Conservation (phyloP, 2,113 vertebrate species). For the Ailuropoda melanoleuca region DNA sequence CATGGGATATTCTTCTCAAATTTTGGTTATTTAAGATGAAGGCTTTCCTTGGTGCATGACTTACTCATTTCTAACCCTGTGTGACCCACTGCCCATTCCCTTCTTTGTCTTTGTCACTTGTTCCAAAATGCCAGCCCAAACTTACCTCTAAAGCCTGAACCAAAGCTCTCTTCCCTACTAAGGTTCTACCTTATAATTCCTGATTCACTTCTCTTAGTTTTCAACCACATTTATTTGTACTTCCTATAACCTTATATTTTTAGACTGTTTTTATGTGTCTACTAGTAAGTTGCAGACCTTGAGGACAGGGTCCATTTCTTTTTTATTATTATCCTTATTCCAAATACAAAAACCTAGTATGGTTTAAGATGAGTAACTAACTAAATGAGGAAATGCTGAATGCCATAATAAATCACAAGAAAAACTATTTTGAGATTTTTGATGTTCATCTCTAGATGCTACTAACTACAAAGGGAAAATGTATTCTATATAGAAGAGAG, state of each 20-base stretch:
- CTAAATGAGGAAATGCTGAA: constrained; percentile 54
- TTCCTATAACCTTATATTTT: not conserved
- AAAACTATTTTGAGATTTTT: constrained; percentile 33
- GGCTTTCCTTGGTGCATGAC: not conserved
- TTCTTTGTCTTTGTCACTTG: not conserved
- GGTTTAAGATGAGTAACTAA: not conserved
- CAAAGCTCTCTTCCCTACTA: not conserved
- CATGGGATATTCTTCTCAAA: not conserved
- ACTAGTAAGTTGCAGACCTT: not conserved
- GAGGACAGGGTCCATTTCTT: not conserved
- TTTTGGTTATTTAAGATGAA: not conserved
- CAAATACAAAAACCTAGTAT: constrained; percentile 40
- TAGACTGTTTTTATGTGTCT: not conserved
- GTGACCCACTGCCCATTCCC: not conserved
- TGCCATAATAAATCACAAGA: not conserved
- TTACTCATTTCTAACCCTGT: not conserved
- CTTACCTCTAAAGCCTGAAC: not conserved
- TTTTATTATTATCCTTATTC: not conserved
- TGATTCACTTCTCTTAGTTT: not conserved
- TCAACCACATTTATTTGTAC: not conserved
- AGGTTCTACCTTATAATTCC: not conserved
- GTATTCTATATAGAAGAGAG: not conserved
- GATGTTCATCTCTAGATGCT: constrained; percentile 19
- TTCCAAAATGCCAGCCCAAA: not conserved
- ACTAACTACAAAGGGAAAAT: constrained; percentile 34